Evolutionary conservation across 2,113 vertebrate species (phyloP).

Genomic region (Gymnocephalus cernua): DNA sequence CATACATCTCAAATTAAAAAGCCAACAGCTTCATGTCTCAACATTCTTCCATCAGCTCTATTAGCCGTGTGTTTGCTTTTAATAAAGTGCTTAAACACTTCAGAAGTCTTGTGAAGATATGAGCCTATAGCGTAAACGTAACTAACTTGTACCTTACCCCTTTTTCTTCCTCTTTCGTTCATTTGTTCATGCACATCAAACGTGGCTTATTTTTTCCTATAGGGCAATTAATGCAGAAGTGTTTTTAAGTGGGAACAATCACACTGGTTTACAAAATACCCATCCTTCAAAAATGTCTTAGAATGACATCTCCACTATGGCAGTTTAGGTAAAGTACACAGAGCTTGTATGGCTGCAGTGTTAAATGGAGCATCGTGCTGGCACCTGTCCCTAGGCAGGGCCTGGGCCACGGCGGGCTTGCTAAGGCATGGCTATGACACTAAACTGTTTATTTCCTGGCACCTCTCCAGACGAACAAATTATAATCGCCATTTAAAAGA

Average conservation of each 20-base stretch:
- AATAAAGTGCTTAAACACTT: slow-evolving; percentile 55
- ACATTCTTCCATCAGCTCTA: slow-evolving; percentile 81
- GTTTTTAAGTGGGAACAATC: slow-evolving; percentile 13
- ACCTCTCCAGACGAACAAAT: slow-evolving; percentile 69
- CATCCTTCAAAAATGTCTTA: slow-evolving; percentile 31
- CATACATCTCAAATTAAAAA: slow-evolving; percentile 89
- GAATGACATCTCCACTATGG: slow-evolving; percentile 14
- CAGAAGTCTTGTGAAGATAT: slow-evolving; percentile 20
- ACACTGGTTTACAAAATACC: slow-evolving; percentile 39
- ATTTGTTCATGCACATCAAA: not conserved
- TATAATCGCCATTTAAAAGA: slow-evolving; percentile 70
- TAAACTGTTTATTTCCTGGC: slow-evolving; percentile 76
- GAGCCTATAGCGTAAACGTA: slow-evolving; percentile 4
- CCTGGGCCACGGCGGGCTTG: slow-evolving; percentile 40
- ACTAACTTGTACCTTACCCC: not conserved
- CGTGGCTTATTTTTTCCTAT: not conserved
- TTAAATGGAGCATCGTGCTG: slow-evolving; percentile 71
- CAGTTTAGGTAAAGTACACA: slow-evolving; percentile 45
- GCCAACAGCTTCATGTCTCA: slow-evolving; percentile 87
- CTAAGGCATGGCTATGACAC: slow-evolving; percentile 66
- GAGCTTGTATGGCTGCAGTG: slow-evolving; percentile 62
- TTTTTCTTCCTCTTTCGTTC: not conserved
- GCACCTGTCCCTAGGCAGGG: slow-evolving; percentile 65
- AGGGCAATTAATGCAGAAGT: slow-evolving; percentile 20
- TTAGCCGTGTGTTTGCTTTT: slow-evolving; percentile 69